Evolutionary conservation across 2,888 invertebrate genomes (phyloP).

Genomic region (Heliconius sara): DNA sequence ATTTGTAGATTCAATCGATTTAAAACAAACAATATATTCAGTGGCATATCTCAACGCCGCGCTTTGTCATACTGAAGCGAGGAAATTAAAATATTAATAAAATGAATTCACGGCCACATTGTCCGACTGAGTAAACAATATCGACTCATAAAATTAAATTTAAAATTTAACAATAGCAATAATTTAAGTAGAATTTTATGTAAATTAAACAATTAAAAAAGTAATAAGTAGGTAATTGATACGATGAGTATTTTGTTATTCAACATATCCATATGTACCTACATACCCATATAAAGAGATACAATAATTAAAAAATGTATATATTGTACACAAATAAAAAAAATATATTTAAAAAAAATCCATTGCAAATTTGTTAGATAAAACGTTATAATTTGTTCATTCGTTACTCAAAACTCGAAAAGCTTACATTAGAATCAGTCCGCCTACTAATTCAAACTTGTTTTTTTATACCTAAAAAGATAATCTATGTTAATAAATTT

Average conservation of each 20-base stretch:
- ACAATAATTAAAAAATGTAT: neutral
- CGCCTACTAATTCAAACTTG: constrained; percentile 22
- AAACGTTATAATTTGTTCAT: constrained; percentile 15
- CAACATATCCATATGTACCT: neutral
- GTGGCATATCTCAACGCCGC: no score
- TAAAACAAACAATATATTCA: no score
- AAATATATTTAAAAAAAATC: neutral
- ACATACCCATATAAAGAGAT: neutral
- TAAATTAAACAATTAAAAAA: constrained; percentile 8
- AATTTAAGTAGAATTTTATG: constrained; percentile 8
- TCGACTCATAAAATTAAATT: neutral
- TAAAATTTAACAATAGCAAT: neutral
- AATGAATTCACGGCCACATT: neutral
- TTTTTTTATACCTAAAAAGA: constrained; percentile 23
- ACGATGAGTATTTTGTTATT: neutral
- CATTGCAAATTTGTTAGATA: constrained; percentile 1
- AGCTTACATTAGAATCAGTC: constrained; percentile 26
- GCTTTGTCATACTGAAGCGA: no score
- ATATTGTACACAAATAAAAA: neutral
- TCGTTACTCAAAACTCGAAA: constrained; percentile 8
- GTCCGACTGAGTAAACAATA: neutral
- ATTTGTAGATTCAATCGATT: no score
- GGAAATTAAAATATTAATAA: no score
- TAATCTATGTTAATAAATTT: constrained; percentile 30
- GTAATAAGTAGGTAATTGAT: constrained; percentile 3